Evolutionary conservation across 2,888 invertebrate species (phyloP).

Genomic region (Micoletzkya japonica): DNA sequence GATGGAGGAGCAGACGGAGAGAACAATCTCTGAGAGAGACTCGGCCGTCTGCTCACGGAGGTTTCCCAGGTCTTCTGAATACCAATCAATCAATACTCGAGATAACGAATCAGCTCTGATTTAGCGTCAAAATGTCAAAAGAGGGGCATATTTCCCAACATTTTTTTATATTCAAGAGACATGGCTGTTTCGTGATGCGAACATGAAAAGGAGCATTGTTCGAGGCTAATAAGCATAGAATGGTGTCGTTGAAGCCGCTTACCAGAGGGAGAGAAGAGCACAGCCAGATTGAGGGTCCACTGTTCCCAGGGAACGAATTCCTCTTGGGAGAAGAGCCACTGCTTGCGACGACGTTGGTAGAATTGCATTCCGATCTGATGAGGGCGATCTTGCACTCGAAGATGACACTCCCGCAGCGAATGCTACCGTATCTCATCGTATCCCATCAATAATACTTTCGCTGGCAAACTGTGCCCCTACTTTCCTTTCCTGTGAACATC

Average conservation of each 20-base stretch:
- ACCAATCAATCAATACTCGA: not conserved
- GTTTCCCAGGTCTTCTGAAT: slow-evolving; percentile 75
- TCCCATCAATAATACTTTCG: not conserved
- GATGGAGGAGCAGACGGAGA: slow-evolving; percentile 91
- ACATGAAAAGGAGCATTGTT: no score
- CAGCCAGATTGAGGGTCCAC: slow-evolving; percentile 86
- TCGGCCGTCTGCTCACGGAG: slow-evolving; percentile 76
- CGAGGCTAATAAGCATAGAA: no score
- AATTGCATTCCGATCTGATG: slow-evolving; percentile 20
- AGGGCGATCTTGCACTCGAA: not conserved
- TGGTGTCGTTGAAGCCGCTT: no score
- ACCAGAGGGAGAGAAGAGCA: not conserved
- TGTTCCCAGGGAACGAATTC: slow-evolving; percentile 98
- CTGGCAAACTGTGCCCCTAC: not conserved
- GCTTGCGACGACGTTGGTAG: slow-evolving; percentile 9
- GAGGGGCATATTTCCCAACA: not conserved
- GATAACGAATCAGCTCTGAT: no score
- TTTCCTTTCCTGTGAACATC: not conserved
- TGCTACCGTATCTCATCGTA: not conserved
- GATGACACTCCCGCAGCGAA: not conserved
- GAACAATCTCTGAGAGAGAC: slow-evolving; percentile 82
- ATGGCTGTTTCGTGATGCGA: no score
- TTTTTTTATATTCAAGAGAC: no score
- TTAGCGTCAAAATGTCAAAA: not conserved
- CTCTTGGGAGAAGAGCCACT: slow-evolving; percentile 64